phyloP scores from a whole-genome alignment of 2,888 invertebrate genomes.

The Dysmachus trigonus region DNA sequence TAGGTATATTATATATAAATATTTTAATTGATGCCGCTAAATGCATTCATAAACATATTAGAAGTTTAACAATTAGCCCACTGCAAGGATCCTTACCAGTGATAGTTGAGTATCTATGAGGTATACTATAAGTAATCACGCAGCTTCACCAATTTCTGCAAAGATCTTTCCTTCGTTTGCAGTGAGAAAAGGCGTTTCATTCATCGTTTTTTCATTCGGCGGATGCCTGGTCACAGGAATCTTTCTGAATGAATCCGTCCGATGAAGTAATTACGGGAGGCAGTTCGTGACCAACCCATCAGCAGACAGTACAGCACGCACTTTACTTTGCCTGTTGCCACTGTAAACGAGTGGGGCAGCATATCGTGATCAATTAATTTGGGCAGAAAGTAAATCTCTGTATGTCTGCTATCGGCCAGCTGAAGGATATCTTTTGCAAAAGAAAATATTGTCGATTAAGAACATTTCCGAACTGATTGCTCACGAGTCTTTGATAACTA shows the following conservation, averaged over 20 bases:
- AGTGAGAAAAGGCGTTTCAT: neutral
- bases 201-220: neutral
- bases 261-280: constrained; percentile 17
- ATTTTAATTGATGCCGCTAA: no score
- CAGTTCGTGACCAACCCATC: constrained; percentile 13
- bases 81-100: neutral
- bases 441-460: neutral
- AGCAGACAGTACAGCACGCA: constrained; percentile 7
- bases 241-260: neutral
- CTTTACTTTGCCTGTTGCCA: neutral
- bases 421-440: neutral
- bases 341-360: neutral
- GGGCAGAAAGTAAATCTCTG: neutral
- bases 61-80: neutral
- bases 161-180: neutral
- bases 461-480: neutral
- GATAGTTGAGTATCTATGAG: neutral
- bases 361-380: neutral
- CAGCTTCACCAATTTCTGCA: neutral
- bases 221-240: neutral
- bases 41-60: neutral
- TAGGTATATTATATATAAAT: no score
- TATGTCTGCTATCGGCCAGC: neutral
- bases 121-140: no score
- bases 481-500: neutral